phyloP scores from a whole-genome alignment of 2,113 vertebrate genomes.

The Ariopsis seemanni region DNA sequence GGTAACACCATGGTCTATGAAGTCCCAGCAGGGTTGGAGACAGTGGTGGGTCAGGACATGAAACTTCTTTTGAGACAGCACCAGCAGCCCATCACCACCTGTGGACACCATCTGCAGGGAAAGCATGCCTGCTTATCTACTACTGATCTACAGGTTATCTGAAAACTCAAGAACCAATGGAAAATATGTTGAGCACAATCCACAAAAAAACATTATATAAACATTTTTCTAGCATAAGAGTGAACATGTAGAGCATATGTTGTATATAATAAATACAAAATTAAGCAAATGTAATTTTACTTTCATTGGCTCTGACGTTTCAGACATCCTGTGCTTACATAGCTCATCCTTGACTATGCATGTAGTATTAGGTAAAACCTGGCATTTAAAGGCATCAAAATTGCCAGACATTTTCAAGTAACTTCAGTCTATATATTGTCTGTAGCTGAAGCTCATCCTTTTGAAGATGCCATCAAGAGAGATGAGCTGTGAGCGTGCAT shows the following conservation, averaged over 20 bases:
- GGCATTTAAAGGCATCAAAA: neutral
- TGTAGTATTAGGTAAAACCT: neutral
- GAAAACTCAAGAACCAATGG: neutral
- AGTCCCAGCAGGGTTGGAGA: neutral
- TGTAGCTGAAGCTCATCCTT: slow-evolving; percentile 44
- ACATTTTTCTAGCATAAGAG: neutral
- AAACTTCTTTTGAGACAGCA: slow-evolving; percentile 1
- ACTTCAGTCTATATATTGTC: neutral
- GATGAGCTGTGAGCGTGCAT: slow-evolving; percentile 71
- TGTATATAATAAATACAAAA: slow-evolving; percentile 23
- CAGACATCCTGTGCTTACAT: slow-evolving; percentile 47
- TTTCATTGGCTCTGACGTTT: slow-evolving; percentile 37
- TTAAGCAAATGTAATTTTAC: neutral
- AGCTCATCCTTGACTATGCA: neutral
- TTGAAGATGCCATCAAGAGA: slow-evolving; percentile 42
- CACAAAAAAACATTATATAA: neutral
- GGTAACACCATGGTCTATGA: slow-evolving; percentile 7
- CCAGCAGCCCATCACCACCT: slow-evolving; percentile 17
- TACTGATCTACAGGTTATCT: neutral
- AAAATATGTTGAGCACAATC: neutral
- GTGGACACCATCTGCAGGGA: neutral
- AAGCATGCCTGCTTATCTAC: neutral
- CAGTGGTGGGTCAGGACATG: neutral
- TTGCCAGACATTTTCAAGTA: neutral
- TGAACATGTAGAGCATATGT: neutral